Evolutionary conservation across 1,140 invertebrate genomes (phyloP), one percentile per base, ranked within the genome.

Genomic region (Vanessa tameamea): DNA sequence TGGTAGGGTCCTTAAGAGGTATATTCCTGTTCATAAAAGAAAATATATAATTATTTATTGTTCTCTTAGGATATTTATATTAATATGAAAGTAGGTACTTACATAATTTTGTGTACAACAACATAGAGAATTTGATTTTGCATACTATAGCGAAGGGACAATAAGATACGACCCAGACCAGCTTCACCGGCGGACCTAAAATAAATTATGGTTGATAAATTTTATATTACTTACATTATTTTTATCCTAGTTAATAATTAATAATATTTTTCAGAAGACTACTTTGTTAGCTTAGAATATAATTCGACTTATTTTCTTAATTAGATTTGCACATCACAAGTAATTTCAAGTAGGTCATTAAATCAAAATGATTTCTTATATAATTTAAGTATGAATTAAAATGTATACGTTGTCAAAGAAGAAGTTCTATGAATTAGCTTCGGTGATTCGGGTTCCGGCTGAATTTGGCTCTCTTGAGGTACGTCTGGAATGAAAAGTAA

Each of bases 71-170:
- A 2, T n/a, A 43, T 16, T 53, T 16, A 20, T 7, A 53, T 5
- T 6, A 16, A 16, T 53, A 51, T 51, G 63, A 72, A 73, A 69
- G 20, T 23, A 12, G 15, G 23, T 50, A 75, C 96, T 95, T 95
- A 98, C 97, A 95, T 95, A 78, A 98, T 95, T 94, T 97, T 97
- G 87, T 98, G 97, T 1, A 99, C 95, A 20, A 97, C 96, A 59
- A 98, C 94, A 68, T 96, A 94, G 0, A 99, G 93, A 76, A 96
- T 95, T 85, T 98, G 97, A 66, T 97, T 93, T 77, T 95, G 95
- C 47, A 96, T 94, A 80, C 96, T 98, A 90, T 98, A 98, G 47
- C 96, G 95, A n/a, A 98, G 92, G 4, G 97, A 97, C 50, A 99
- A 85, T 84, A 98, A 96, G 72, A 98, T 97, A 68, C 96, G 94